These are phyloP conservation scores for Drosophila teissieri DNA, from an alignment of 1,140 invertebrate species.

Conservation along the genomic window DNA sequence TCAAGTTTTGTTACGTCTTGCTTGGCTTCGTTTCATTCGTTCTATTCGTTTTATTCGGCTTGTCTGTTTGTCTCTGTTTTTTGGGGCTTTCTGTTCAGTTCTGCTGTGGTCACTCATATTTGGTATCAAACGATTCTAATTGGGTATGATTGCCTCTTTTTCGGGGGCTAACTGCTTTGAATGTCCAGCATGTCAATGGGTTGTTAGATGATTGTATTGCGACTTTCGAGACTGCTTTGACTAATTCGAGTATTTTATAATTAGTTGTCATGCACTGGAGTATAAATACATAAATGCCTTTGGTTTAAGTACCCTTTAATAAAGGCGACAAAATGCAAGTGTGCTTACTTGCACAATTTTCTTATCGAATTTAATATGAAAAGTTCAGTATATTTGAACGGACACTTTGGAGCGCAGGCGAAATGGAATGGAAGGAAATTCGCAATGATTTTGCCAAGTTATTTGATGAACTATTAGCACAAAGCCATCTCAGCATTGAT, in stretches of 20 bases:
- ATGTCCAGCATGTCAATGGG: not conserved
- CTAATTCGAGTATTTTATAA: not conserved
- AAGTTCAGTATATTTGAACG: no score
- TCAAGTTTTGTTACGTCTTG: conserved; percentile 32
- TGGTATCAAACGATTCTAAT: conserved; percentile 38
- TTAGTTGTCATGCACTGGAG: no score
- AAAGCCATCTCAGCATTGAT: conserved; percentile 28
- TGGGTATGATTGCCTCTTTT: conserved; percentile 14
- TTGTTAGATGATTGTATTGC: not conserved
- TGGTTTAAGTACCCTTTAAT: no score
- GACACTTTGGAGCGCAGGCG: not conserved
- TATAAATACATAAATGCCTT: no score
- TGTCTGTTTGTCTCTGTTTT: conserved; percentile 15
- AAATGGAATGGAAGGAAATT: conserved; percentile 25
- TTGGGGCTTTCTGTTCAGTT: conserved; percentile 10
- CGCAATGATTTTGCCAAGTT: conserved; percentile 17
- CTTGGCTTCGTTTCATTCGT: conserved; percentile 24
- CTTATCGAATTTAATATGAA: no score
- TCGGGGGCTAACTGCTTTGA: not conserved
- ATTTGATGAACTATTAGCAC: conserved; percentile 41
- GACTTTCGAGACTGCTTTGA: not conserved
- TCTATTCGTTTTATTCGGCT: not conserved
- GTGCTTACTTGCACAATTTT: no score
- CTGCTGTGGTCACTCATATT: conserved; percentile 33
- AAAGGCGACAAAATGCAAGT: no score